These are phyloP conservation scores for Apis cerana DNA, from an alignment of 1,140 invertebrate genomes.

Conservation along the genomic window DNA sequence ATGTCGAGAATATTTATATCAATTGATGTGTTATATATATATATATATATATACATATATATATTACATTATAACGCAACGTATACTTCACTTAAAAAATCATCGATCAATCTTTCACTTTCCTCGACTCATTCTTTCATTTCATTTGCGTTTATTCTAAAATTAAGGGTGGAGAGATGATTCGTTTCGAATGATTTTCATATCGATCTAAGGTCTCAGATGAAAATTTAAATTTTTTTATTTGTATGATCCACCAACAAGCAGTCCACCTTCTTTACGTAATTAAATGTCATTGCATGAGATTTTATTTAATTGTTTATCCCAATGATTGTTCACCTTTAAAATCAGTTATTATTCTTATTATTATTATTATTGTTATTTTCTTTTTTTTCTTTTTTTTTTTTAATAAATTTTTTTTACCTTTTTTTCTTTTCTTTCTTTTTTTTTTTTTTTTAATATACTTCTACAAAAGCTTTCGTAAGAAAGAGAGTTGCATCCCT, in stretches of 20 bases:
- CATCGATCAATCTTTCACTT: constrained; percentile 31
- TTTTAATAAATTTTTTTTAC: no score
- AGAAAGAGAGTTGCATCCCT: constrained; percentile 52
- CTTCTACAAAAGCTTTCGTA: constrained; percentile 17
- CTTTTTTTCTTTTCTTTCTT: no score
- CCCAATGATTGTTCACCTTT: constrained; percentile 9
- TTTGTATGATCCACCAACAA: constrained; percentile 56
- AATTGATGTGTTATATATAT: neutral
- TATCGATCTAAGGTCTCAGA: constrained; percentile 3
- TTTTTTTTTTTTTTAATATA: no score
- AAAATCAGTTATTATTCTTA: constrained; percentile 3
- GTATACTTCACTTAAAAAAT: constrained; percentile 33
- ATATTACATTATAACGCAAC: constrained; percentile 20
- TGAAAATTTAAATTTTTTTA: constrained; percentile 4
- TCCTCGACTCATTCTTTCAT: constrained; percentile 31
- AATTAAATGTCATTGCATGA: constrained; percentile 65
- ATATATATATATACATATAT: neutral
- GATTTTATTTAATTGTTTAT: constrained; percentile 32
- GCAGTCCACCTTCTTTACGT: constrained; percentile 60
- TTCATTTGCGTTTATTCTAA: constrained; percentile 43
- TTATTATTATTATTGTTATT: neutral
- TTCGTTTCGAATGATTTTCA: constrained; percentile 33
- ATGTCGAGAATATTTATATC: constrained; percentile 12
- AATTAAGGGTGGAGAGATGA: constrained; percentile 70
- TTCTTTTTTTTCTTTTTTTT: no score